Evolutionary conservation across 2,888 invertebrate genomes (phyloP).

Genomic region (Pachycephus smyrnensis): DNA sequence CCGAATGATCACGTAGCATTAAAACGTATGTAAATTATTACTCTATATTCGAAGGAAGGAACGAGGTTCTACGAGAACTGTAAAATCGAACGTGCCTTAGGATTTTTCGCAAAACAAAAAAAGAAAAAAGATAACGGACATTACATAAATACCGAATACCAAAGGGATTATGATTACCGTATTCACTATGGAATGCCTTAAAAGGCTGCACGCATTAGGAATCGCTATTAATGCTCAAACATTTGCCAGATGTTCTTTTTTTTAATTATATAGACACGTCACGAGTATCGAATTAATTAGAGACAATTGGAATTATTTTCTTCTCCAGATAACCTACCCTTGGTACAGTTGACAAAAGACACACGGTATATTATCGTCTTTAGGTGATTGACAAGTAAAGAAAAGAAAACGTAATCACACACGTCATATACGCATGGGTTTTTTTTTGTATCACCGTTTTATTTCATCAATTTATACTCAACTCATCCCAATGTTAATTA

Average conservation of each 20-base stretch:
- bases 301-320: neutral
- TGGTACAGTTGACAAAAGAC: neutral
- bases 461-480: conserved; percentile 10
- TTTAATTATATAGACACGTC: neutral
- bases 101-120: neutral
- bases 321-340: neutral
- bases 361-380: neutral
- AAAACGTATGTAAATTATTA: neutral
- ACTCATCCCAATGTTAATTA: conserved; percentile 18
- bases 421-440: neutral
- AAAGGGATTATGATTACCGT: conserved; percentile 29
- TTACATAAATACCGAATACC: conserved; percentile 32
- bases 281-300: neutral
- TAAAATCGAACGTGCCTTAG: neutral
- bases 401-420: neutral
- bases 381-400: neutral
- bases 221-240: neutral
- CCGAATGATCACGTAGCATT: too few relatives aligned
- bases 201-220: neutral
- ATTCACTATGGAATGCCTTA: neutral
- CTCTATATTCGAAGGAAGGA: neutral
- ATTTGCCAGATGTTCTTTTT: neutral
- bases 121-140: neutral
- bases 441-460: neutral
- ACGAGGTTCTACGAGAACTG: neutral